Evolutionary conservation across 2,888 invertebrate species (phyloP).

Genomic region (Chaitophorus viminalis): DNA sequence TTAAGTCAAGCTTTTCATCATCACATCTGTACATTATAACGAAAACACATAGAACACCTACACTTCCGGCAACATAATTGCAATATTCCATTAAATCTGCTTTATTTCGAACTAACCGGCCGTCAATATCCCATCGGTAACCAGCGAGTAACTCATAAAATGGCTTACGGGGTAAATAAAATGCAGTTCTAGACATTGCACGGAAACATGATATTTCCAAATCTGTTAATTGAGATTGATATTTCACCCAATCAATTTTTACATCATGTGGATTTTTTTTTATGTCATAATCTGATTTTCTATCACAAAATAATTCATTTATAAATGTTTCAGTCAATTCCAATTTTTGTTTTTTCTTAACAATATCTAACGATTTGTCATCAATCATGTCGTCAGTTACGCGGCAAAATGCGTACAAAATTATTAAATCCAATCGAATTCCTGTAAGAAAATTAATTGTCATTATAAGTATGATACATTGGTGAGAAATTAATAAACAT

Average conservation of each 20-base stretch:
- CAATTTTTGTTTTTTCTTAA: background rate
- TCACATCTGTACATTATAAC: conserved; percentile 41
- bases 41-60: conserved; percentile 22
- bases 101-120: conserved; percentile 15
- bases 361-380: background rate
- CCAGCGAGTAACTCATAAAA: background rate
- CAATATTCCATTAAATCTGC: conserved; percentile 38
- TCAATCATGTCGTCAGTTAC: conserved; percentile 20
- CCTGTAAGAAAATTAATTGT: background rate
- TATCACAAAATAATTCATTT: background rate
- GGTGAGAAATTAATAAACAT: too few relatives aligned
- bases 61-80: conserved; percentile 43
- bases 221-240: background rate
- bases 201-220: background rate
- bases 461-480: too few relatives aligned
- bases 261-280: background rate
- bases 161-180: background rate
- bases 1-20: background rate
- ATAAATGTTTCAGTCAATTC: background rate
- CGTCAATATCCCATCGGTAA: conserved; percentile 39
- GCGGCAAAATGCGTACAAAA: conserved; percentile 16
- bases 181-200: background rate
- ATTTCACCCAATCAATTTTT: background rate
- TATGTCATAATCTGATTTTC: conserved; percentile 5
- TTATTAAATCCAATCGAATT: background rate